These are phyloP conservation scores for Sceliomorpha sp. DNA, from an alignment of 2,888 invertebrate genomes.

Conservation along the genomic window DNA sequence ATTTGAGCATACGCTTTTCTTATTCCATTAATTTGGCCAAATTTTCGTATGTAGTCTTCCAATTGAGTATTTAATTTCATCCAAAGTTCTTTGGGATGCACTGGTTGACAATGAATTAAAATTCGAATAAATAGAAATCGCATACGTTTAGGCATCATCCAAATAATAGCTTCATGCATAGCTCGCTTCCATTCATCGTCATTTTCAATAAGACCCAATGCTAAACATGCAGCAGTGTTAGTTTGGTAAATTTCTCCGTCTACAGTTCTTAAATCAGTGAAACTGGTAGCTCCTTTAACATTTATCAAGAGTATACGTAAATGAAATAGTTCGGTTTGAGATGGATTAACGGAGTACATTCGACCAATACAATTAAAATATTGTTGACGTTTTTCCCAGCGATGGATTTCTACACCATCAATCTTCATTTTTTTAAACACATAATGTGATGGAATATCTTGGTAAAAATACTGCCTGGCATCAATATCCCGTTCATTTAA, in stretches of 20 bases:
- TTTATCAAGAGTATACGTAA: conserved; percentile 61
- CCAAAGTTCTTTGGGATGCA: conserved; percentile 43
- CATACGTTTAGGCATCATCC: conserved; percentile 60
- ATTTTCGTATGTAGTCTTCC: conserved; percentile 39
- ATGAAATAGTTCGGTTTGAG: conserved; percentile 59
- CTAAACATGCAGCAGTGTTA: conserved; percentile 24
- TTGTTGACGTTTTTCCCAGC: conserved; percentile 29
- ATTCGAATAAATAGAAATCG: conserved; percentile 66
- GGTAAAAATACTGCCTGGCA: conserved; percentile 27
- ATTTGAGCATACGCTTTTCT: conserved; percentile 41
- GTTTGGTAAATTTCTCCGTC: conserved; percentile 56
- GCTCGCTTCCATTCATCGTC: conserved; percentile 21
- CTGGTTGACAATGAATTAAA: conserved; percentile 53
- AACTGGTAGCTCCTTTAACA: conserved; percentile 59
- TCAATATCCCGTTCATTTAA: conserved; percentile 35
- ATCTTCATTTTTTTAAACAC: conserved; percentile 20
- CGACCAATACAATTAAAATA: conserved; percentile 49
- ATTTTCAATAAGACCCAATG: conserved; percentile 31
- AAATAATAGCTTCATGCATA: conserved; percentile 20
- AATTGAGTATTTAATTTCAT: conserved; percentile 45
- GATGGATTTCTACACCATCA: not conserved
- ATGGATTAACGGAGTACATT: conserved; percentile 58
- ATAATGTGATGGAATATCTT: conserved; percentile 32
- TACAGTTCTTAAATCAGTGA: conserved; percentile 60
- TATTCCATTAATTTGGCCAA: not conserved